These are phyloP conservation scores for Chloroclysta siterata DNA, from an alignment of 2,888 invertebrate genomes.

Conservation along the genomic window DNA sequence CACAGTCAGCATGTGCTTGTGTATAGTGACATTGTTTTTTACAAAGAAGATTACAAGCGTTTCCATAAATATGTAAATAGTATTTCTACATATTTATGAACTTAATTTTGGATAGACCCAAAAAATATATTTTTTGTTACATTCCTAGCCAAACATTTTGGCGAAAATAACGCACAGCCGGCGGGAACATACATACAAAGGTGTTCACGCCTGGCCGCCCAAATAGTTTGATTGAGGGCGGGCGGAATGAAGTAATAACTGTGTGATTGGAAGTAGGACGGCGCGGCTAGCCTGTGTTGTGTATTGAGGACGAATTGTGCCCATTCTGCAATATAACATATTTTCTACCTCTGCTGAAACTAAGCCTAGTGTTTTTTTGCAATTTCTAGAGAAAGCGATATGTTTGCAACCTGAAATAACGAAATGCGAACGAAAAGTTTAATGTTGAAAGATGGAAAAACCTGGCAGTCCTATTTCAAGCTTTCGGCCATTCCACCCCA, in stretches of 20 bases:
- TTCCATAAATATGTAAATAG: not conserved
- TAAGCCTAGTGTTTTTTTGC: too few species aligned
- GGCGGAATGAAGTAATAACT: conserved; percentile 28
- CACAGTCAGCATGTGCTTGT: too few species aligned
- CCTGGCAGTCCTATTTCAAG: conserved; percentile 23
- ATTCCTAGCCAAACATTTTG: conserved; percentile 15
- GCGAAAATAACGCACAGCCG: conserved; percentile 18
- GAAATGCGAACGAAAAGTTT: too few species aligned
- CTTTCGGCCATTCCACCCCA: conserved; percentile 25
- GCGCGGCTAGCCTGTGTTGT: not conserved
- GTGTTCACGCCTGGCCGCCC: conserved; percentile 44
- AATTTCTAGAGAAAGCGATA: too few species aligned
- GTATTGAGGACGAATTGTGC: not conserved
- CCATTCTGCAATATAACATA: not conserved
- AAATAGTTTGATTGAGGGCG: conserved; percentile 43
- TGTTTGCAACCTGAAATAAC: too few species aligned
- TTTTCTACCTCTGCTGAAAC: conserved; percentile 1
- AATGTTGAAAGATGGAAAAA: not conserved
- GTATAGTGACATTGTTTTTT: too few species aligned
- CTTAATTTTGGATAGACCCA: not conserved
- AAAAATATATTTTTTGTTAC: not conserved
- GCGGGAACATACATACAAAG: conserved; percentile 15
- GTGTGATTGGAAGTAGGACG: conserved; percentile 25
- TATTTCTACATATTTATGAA: not conserved
- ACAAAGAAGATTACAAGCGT: not conserved